Percentiles rank a stretch among this genome's conserved stretches.
These are phyloP conservation scores for Athalia rosae DNA, from an alignment of 2,888 invertebrate species.

Conservation along the genomic window DNA sequence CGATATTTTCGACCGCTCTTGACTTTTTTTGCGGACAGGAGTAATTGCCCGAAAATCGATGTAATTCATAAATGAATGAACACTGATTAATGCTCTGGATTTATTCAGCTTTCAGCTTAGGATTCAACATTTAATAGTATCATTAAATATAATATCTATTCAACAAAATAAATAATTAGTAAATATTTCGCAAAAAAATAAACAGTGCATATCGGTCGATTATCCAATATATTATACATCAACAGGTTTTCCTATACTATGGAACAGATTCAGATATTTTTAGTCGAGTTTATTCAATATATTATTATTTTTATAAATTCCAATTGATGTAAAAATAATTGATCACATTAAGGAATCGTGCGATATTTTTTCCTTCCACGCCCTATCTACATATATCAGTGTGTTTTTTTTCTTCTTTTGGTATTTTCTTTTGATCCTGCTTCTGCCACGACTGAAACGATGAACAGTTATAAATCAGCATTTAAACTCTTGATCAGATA, in stretches of 20 bases:
- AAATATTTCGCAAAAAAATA: slow-evolving; percentile 49
- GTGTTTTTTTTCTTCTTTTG: background rate
- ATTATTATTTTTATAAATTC: background rate
- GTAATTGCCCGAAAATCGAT: background rate
- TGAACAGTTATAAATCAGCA: background rate
- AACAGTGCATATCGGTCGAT: slow-evolving; percentile 39
- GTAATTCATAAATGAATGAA: background rate
- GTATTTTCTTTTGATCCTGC: background rate
- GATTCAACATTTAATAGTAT: slow-evolving; percentile 48
- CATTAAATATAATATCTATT: slow-evolving; percentile 49
- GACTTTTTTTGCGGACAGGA: background rate
- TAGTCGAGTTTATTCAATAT: background rate
- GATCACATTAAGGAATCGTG: too few relatives aligned
- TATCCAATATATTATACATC: slow-evolving; percentile 19
- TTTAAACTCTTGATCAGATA: background rate
- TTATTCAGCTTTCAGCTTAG: slow-evolving; percentile 10
- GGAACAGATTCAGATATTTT: slow-evolving; percentile 48
- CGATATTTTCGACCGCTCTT: background rate
- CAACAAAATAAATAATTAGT: slow-evolving; percentile 50
- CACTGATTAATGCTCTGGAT: background rate
- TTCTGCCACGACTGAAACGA: background rate
- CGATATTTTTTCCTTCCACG: too few relatives aligned
- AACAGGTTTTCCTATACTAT: slow-evolving; percentile 45
- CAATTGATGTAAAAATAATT: background rate
- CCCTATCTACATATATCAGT: too few relatives aligned